Evolutionary conservation across 2,797 vertebrate genomes (phyloP), one percentile per base, ranked within the genome.

Genomic region (Yasuhikotakia modesta): DNA sequence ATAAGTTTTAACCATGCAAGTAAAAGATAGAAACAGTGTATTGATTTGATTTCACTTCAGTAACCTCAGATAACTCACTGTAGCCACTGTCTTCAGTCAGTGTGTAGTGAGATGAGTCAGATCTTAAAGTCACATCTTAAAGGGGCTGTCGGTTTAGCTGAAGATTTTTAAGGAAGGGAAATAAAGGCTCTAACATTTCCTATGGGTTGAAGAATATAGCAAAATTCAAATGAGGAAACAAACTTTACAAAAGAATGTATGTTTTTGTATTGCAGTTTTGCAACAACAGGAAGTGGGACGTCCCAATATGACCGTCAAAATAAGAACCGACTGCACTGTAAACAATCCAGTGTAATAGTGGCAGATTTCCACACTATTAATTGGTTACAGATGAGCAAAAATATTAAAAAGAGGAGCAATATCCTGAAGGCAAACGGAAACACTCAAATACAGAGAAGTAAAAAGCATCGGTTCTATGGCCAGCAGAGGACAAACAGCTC

Each of bases 321-420:
- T 39, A 21, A 24, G 24, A 65, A 24, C 19, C 27, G 48, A 63
- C 48, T 35, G 21, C 32, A 52, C 27, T 74, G 46, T 55, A 75
- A 75, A 66, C 73, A 66, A 65, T 35, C 35, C 35, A 35, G 24
- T n/a, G 63, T 16, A 64, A 16, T 19, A 66, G 66, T 19, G 65
- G 16, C 60, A 65, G 17, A 58, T 58, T 45, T 72, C 55, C 22
- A 5, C 70, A 43, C 19, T 27, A 66, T 55, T 66, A 55, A 65
- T 50, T 43, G 27, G 46, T 21, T 43, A 55, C 32, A 73, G 72
- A 66, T 65, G 50, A 55, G 32, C 19, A 66, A 75, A 63, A 63
- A 73, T 35, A 73, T 27, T 46, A 63, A 66, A 75, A 74, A 24
- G 11, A 53, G 12, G 19, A 63, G 27, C 13, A 63, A 73, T 73